Evolutionary conservation across 1,140 invertebrate genomes (phyloP), one percentile per base, ranked within the genome.

Genomic region (Drosophila malerkotliana): DNA sequence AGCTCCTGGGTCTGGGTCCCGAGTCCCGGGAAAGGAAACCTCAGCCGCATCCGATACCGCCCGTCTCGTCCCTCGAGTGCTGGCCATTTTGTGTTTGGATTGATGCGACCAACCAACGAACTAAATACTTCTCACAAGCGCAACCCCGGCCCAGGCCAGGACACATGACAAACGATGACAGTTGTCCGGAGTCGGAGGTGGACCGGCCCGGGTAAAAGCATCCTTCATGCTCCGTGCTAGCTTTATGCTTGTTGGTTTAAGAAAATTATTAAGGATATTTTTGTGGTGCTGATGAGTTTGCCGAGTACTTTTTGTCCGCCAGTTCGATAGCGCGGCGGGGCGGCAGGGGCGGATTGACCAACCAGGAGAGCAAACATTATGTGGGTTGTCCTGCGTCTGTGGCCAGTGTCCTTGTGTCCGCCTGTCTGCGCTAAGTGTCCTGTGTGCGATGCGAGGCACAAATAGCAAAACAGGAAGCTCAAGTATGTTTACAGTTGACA

Each of bases 251-350:
- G 84, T 89, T 89, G 84, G 85, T 89, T 89, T 89, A 89, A 89
- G 84, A 89, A 89, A 89, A 89, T 89, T 89, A 89, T 89, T 90
- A 89, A 89, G 84, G 84, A 89, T 89, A 89, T 89, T 89, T 89
- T 89, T 89, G 84, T 89, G 84, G 84, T 90, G 84, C 84, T 89
- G 84, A 89, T 89, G 84, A 89, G 84, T 89, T 89, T 89, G 84
- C 85, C 87, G 79, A 89, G 84, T 84, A 89, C 79, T 88, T 79
- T 88, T 83, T 77, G 62, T 69, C 54, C 67, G 15, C 28, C 32
- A 18, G 28, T 12, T 9, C 1, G 8, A 57, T 28, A 18, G 44
- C 14, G 6, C 21, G 30, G 10, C 12, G 30, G 24, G 34, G 15
- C 10, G 10, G 12, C 10, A 26, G 14, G 58, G 53, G 60, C 54